These are phyloP conservation scores for Amphimedon queenslandica DNA, from an alignment of 37 sponge, comb jelly and placozoan species.

Conservation along the genomic window DNA sequence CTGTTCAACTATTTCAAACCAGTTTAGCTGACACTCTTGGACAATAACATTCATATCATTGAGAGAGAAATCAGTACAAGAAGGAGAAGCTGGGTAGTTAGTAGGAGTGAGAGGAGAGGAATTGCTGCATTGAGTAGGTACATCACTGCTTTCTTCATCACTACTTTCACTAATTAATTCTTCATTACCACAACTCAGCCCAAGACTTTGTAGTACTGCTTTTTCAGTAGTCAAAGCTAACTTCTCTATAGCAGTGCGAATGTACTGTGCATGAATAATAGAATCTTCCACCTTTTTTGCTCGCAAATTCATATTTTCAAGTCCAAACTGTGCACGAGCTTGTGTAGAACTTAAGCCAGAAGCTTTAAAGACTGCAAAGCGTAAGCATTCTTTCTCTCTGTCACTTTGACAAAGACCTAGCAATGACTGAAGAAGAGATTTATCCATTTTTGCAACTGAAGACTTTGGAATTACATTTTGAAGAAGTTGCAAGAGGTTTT, in stretches of 20 bases:
- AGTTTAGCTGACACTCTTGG: slow-evolving; percentile 10
- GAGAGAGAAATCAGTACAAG: too few relatives aligned
- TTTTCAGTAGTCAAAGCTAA: slow-evolving; percentile 13
- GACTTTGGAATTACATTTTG: not conserved
- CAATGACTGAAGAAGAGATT: not conserved
- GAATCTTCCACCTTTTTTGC: slow-evolving; percentile 17
- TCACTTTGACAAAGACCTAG: slow-evolving; percentile 4
- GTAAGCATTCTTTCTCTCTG: slow-evolving; percentile 6
- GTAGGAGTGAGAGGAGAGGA: too few relatives aligned
- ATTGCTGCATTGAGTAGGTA: too few relatives aligned
- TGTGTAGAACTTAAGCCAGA: slow-evolving; percentile 13
- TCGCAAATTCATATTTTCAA: slow-evolving; percentile 21
- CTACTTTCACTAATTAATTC: too few relatives aligned
- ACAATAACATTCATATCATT: not conserved
- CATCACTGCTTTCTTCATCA: too few relatives aligned
- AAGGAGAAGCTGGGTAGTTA: too few relatives aligned
- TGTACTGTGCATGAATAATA: not conserved
- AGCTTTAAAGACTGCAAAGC: slow-evolving; percentile 4
- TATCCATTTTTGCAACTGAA: not conserved
- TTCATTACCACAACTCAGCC: too few relatives aligned
- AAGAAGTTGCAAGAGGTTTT: not conserved
- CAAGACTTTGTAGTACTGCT: slow-evolving; percentile 1
- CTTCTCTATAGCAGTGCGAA: slow-evolving; percentile 20
- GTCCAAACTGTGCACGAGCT: slow-evolving; percentile 24
- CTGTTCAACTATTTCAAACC: slow-evolving; percentile 17